phyloP scores from a whole-genome alignment of 2,888 invertebrate species.

The Crocallis elinguaria region DNA sequence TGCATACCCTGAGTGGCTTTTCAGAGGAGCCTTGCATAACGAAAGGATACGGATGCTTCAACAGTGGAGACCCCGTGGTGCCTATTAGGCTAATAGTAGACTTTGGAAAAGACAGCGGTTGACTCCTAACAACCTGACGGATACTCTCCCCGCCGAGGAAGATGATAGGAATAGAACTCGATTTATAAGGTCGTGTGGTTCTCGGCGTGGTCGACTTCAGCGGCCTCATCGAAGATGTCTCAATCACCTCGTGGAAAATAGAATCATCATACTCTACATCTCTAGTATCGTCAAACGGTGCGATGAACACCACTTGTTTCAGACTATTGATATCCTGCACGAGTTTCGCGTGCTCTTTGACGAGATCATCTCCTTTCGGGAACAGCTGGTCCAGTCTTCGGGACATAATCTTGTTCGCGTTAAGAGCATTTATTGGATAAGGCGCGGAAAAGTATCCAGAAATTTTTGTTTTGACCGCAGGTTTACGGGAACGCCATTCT shows the following conservation, averaged over 20 bases:
- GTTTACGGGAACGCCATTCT: slow-evolving; percentile 31
- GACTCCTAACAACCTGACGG: slow-evolving; percentile 58
- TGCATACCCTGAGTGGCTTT: slow-evolving; percentile 65
- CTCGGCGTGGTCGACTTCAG: slow-evolving; percentile 15
- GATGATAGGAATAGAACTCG: slow-evolving; percentile 62
- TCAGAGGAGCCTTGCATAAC: slow-evolving; percentile 49
- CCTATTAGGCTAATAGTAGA: slow-evolving; percentile 68
- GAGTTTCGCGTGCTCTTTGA: slow-evolving; percentile 76
- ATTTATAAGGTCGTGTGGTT: slow-evolving; percentile 44
- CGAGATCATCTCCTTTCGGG: slow-evolving; percentile 60
- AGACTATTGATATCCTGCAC: slow-evolving; percentile 78
- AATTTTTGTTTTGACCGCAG: slow-evolving; percentile 18
- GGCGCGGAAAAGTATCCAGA: slow-evolving; percentile 18
- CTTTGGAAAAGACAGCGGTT: slow-evolving; percentile 57
- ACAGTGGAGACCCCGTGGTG: slow-evolving; percentile 65
- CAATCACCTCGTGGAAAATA: slow-evolving; percentile 71
- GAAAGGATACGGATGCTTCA: slow-evolving; percentile 73
- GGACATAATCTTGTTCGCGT: slow-evolving; percentile 39
- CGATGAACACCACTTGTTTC: slow-evolving; percentile 65
- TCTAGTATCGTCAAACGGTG: slow-evolving; percentile 64
- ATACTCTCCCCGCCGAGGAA: slow-evolving; percentile 69
- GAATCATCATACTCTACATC: slow-evolving; percentile 70
- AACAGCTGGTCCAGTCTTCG: slow-evolving; percentile 36
- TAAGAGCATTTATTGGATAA: slow-evolving; percentile 27
- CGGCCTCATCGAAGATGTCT: slow-evolving; percentile 59